Percentiles rank a stretch among this genome's conserved stretches.
Conservation (phyloP, 2,888 invertebrate species). For the Imbricaverruca yamaguchii region DNA sequence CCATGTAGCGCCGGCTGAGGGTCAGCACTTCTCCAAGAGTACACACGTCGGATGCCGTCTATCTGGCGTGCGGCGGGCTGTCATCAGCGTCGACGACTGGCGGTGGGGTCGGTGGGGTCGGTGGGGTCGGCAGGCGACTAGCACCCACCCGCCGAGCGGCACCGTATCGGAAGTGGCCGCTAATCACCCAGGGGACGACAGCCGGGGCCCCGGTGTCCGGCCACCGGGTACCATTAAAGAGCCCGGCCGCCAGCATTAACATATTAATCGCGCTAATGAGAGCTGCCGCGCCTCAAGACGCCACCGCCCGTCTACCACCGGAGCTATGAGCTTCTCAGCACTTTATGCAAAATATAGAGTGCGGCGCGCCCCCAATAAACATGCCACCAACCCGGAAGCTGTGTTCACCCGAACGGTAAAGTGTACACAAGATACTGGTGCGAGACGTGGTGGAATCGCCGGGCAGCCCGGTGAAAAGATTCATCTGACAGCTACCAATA, state of each 20-base stretch:
- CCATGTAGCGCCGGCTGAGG: no score
- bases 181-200: background rate
- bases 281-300: background rate
- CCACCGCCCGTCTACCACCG: background rate
- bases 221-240: background rate
- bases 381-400: background rate
- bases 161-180: background rate
- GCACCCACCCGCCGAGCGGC: no score
- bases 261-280: slow-evolving; percentile 15
- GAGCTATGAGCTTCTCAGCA: background rate
- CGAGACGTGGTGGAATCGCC: no score
- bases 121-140: no score
- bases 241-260: background rate
- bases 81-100: no score
- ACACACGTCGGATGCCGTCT: background rate
- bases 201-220: background rate
- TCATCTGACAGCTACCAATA: no score
- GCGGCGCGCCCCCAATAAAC: background rate
- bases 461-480: no score
- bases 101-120: no score
- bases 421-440: no score
- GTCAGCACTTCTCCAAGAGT: no score
- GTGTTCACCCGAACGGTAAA: no score
- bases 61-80: background rate
- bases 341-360: background rate